These are phyloP conservation scores for Gulo gulo DNA, from an alignment of 2,113 vertebrate genomes.

Conservation along the genomic window DNA sequence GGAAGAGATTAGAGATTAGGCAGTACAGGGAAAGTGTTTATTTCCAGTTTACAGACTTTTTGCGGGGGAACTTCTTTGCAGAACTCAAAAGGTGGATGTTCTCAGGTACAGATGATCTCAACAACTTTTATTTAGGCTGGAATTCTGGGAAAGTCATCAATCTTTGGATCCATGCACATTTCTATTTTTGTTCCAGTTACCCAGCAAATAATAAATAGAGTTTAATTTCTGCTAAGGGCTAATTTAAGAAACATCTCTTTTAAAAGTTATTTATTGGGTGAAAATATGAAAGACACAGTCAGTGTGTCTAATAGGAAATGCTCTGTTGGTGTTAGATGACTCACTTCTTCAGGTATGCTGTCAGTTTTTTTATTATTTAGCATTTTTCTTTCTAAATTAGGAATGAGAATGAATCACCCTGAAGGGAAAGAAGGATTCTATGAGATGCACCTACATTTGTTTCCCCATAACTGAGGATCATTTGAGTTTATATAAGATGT, in stretches of 20 bases:
- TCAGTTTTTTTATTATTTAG: slow-evolving; percentile 56
- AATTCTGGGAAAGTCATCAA: slow-evolving; percentile 1
- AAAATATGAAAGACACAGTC: not conserved
- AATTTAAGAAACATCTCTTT: slow-evolving; percentile 19
- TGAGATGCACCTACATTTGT: not conserved
- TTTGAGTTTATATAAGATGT: slow-evolving; percentile 68
- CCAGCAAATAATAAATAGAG: not conserved
- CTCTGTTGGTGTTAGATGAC: slow-evolving; percentile 23
- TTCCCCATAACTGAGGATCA: not conserved
- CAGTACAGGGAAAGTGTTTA: not conserved
- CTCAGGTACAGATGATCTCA: not conserved
- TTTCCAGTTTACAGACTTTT: not conserved
- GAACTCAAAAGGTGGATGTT: not conserved
- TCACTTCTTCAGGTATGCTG: not conserved
- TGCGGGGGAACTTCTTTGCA: not conserved
- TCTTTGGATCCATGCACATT: not conserved
- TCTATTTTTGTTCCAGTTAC: slow-evolving; percentile 38
- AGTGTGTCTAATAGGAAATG: not conserved
- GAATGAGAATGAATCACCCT: slow-evolving; percentile 14
- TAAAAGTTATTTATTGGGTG: not conserved
- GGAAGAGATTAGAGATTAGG: not conserved
- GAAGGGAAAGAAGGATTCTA: not conserved
- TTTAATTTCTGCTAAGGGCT: slow-evolving; percentile 51
- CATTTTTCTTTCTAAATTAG: slow-evolving; percentile 34
- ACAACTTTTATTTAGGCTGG: not conserved